These are phyloP conservation scores for Chelonus insularis DNA, from an alignment of 1,140 invertebrate species.

Conservation along the genomic window DNA sequence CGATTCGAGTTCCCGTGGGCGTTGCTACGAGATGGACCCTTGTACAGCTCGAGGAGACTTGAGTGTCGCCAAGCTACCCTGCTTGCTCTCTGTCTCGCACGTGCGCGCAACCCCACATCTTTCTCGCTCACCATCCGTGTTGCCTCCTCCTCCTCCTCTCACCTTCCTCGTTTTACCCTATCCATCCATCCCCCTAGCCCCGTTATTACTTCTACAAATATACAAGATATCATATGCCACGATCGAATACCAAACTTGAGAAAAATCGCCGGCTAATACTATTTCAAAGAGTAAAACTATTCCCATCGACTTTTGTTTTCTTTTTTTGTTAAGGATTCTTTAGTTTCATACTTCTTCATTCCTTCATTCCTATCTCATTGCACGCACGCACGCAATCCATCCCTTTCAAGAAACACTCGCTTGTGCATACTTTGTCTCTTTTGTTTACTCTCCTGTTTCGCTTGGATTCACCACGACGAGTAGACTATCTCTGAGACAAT, in stretches of 20 bases:
- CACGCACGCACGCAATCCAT: not conserved
- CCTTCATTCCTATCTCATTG: not conserved
- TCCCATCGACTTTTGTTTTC: constrained; percentile 16
- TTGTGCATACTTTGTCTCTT: constrained; percentile 1
- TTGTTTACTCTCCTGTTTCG: constrained; percentile 15
- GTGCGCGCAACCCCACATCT: constrained; percentile 7
- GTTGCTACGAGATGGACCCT: constrained; percentile 63
- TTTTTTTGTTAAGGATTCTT: not conserved
- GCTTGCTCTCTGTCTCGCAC: constrained; percentile 38
- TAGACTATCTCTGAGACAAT: not conserved
- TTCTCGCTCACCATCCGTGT: constrained; percentile 29
- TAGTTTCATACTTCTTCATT: not conserved
- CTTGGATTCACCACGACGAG: not conserved
- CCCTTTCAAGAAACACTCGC: not conserved
- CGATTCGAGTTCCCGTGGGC: constrained; percentile 60
- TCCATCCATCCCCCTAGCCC: constrained; percentile 18
- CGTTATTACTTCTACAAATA: constrained; percentile 54
- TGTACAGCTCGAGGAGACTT: constrained; percentile 53
- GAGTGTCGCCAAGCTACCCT: constrained; percentile 60
- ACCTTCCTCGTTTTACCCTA: constrained; percentile 18
- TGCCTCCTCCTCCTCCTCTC: constrained; percentile 30
- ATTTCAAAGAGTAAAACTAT: constrained; percentile 34
- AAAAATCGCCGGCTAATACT: constrained; percentile 34
- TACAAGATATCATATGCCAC: constrained; percentile 45
- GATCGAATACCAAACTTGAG: constrained; percentile 34